Percentiles rank a stretch among this genome's conserved stretches.
phyloP scores from a whole-genome alignment of 2,888 invertebrate genomes.

The Drosophila kokeensis region DNA sequence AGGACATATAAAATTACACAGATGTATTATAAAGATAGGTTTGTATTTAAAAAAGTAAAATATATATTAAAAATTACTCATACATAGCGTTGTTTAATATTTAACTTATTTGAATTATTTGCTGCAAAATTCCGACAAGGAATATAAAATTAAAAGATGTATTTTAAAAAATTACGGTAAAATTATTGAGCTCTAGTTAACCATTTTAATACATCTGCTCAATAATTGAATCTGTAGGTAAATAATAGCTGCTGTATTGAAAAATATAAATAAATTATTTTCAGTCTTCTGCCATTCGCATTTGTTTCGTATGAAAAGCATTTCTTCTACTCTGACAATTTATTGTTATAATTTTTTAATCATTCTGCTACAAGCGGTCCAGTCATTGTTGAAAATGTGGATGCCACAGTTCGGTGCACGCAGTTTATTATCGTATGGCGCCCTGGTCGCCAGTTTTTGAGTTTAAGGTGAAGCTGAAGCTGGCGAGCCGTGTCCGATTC shows the following conservation, averaged over 20 bases:
- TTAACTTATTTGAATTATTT: not conserved
- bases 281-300: not conserved
- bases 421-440: constrained; percentile 45
- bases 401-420: constrained; percentile 32
- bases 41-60: not conserved
- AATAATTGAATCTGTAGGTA: not conserved
- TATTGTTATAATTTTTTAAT: constrained; percentile 35
- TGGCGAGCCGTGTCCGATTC: constrained; percentile 13
- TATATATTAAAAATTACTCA: constrained; percentile 4
- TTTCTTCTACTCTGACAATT: constrained; percentile 6
- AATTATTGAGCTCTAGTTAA: too few species aligned
- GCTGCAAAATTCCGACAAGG: too few species aligned
- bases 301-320: constrained; percentile 3
- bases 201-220: not conserved
- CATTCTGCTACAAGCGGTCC: constrained; percentile 18
- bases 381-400: constrained; percentile 19
- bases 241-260: not conserved
- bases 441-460: constrained; percentile 25
- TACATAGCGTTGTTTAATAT: not conserved
- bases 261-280: not conserved
- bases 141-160: too few species aligned
- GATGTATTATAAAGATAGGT: constrained; percentile 17
- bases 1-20: constrained; percentile 5
- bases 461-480: constrained; percentile 4
- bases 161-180: too few species aligned